Evolutionary conservation across 2,888 invertebrate genomes (phyloP), one percentile per base, ranked within the genome.

Genomic region (Flexamia atlantica): DNA sequence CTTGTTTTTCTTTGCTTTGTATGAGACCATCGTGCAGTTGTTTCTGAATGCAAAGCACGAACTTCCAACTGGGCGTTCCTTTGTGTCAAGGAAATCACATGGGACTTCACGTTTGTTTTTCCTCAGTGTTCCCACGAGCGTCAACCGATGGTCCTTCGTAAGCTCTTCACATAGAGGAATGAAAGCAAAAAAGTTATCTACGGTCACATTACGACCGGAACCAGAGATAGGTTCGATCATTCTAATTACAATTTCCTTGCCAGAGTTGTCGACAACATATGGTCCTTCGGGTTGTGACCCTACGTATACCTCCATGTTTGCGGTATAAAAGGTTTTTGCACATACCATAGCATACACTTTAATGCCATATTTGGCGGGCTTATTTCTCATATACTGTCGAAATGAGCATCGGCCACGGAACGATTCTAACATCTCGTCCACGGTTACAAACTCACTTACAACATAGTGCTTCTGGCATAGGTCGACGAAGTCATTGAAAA

Each of bases 221-320:
- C 46, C 76, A 46, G 76, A 76, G 46, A 76, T 76, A 14, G 76
- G 76, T 46, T 76, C 76, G 23, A 76, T n/a, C n/a, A n/a, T n/a
- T n/a, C n/a, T n/a, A n/a, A n/a, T n/a, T n/a, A n/a, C n/a, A n/a
- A n/a, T n/a, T 76, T 76, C 23, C 50, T 42, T 76, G 20, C 20
- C 46, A 46, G 76, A 46, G 50, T 76, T 76, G 23, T 76, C 25
- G 23, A 50, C 50, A 76, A 46, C 76, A 76, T 25, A 76, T 1
- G 76, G 46, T 25, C 76, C 40, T 40, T 76, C 76, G 28, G 76
- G 42, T 7, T 76, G 25, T 74, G 20, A 36, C 25, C 36, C 74
- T n/a, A n/a, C n/a, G n/a, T n/a, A n/a, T n/a, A n/a, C n/a, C 40
- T 40, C 70, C 32, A 70, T 30, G 32, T 70, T 20, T 72, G 30